Percentiles rank a stretch among this genome's conserved stretches.
These are phyloP conservation scores for Cygnus buccinator DNA, from an alignment of 2,113 vertebrate genomes.

Conservation along the genomic window DNA sequence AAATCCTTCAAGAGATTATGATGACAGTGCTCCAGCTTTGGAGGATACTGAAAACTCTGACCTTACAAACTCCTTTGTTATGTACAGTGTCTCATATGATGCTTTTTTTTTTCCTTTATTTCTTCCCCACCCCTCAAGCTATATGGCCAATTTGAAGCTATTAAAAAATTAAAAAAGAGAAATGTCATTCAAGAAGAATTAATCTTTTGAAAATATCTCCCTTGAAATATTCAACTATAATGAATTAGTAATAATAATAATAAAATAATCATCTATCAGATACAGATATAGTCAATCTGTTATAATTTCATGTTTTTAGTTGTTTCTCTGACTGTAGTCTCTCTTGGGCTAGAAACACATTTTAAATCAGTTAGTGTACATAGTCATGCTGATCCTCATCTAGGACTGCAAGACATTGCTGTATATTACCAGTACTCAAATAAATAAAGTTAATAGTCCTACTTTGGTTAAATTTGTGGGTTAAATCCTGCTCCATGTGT, in stretches of 20 bases:
- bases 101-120: neutral
- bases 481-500: neutral
- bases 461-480: neutral
- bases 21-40: neutral
- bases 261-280: neutral
- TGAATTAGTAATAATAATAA: neutral
- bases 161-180: neutral
- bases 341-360: neutral
- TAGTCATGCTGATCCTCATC: neutral
- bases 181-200: neutral
- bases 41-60: neutral
- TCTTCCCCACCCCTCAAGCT: neutral
- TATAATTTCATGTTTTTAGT: neutral
- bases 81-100: neutral
- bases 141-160: too few species aligned
- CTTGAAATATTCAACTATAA: neutral
- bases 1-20: neutral
- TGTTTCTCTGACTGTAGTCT: neutral
- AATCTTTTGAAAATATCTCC: neutral
- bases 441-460: neutral
- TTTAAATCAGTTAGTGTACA: too few species aligned
- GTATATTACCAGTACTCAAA: too few species aligned
- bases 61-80: neutral
- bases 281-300: neutral
- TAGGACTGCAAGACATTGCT: neutral